Conservation (phyloP, 1,140 invertebrate species). For the Drosophila sturtevanti region DNA sequence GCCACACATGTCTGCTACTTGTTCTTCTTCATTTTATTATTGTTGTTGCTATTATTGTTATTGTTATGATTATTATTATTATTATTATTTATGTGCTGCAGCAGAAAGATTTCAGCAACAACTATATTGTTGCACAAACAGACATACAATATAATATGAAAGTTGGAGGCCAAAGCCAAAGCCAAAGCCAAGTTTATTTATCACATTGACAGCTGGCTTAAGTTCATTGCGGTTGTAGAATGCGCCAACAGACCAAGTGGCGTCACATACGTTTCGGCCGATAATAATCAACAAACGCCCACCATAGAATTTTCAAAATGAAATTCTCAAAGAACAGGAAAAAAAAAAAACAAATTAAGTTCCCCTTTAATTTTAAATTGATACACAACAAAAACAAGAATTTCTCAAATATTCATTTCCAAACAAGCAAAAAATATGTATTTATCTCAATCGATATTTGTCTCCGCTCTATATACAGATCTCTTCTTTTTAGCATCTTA, state of each 20-base stretch:
- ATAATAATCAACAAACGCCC: background rate
- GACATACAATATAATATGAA: no score
- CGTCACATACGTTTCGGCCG: slow-evolving; percentile 54
- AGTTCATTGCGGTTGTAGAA: slow-evolving; percentile 65
- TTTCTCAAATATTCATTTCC: no score
- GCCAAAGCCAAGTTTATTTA: slow-evolving; percentile 69
- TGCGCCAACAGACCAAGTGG: slow-evolving; percentile 56
- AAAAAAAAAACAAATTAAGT: background rate
- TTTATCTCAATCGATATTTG: no score
- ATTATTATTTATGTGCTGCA: slow-evolving; percentile 54
- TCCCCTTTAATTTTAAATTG: background rate
- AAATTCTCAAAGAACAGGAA: background rate
- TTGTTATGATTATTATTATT: background rate
- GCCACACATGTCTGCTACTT: background rate
- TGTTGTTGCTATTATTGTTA: slow-evolving; percentile 30
- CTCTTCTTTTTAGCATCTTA: no score
- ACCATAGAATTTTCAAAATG: background rate
- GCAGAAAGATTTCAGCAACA: slow-evolving; percentile 9
- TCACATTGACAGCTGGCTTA: slow-evolving; percentile 75
- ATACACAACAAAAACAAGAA: background rate
- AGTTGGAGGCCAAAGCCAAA: slow-evolving; percentile 16
- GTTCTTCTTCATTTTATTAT: background rate
- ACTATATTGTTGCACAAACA: no score
- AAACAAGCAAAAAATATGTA: no score
- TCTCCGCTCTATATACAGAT: no score